phyloP scores from a whole-genome alignment of 1,140 invertebrate genomes.

The Oscheius sp. region DNA sequence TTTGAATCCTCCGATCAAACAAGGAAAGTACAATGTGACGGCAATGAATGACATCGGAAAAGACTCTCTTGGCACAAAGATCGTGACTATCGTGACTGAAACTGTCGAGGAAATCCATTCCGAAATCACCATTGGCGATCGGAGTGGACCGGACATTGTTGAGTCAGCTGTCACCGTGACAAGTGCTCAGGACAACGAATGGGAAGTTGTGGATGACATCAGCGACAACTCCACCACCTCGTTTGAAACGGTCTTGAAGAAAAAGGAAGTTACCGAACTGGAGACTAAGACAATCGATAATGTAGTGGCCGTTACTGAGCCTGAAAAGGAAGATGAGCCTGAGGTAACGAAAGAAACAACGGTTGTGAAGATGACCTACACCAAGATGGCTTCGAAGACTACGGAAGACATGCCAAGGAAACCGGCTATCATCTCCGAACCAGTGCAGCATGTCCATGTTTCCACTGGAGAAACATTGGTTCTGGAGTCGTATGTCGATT shows the following conservation, averaged over 20 bases:
- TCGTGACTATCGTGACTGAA: neutral
- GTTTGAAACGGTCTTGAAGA: neutral
- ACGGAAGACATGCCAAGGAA: conserved; percentile 22
- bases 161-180: conserved; percentile 38
- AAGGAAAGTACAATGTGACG: conserved; percentile 46
- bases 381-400: neutral
- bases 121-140: conserved; percentile 3
- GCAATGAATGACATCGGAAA: conserved; percentile 44
- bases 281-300: neutral
- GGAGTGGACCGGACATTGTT: conserved; percentile 25
- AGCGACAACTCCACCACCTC: neutral
- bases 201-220: conserved; percentile 1
- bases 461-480: conserved; percentile 39
- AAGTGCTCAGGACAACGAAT: conserved; percentile 27
- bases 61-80: conserved; percentile 7
- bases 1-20: conserved; percentile 46
- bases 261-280: neutral
- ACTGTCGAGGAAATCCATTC: conserved; percentile 10
- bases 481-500: conserved; percentile 33
- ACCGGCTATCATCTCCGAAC: conserved; percentile 30
- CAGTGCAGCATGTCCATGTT: conserved; percentile 37
- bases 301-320: neutral
- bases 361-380: neutral
- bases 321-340: neutral
- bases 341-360: conserved; percentile 4